A percentile compares a stretch with the other conserved stretches of the same genome.
These are phyloP conservation scores for Drosophila flavopinicola DNA, from an alignment of 2,888 invertebrate genomes.

Conservation along the genomic window DNA sequence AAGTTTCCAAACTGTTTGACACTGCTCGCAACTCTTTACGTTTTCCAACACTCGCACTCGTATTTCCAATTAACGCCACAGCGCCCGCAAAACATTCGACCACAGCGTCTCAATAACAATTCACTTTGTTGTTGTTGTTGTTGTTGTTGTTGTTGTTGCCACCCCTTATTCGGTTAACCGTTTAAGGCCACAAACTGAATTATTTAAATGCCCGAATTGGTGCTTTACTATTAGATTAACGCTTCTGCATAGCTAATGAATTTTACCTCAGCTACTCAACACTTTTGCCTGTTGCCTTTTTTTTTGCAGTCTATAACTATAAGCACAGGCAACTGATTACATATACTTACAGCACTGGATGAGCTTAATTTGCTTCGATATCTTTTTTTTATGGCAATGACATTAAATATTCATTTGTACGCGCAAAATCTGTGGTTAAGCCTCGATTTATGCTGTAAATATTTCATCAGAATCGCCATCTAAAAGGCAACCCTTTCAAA, in stretches of 20 bases:
- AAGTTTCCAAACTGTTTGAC: not conserved
- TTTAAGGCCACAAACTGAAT: slow-evolving; percentile 23
- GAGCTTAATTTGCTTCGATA: slow-evolving; percentile 6
- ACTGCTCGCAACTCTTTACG: not conserved
- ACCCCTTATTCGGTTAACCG: not conserved
- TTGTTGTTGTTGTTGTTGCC: not conserved
- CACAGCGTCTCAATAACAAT: slow-evolving; percentile 52
- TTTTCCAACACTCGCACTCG: not conserved
- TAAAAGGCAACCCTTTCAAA: slow-evolving; percentile 10
- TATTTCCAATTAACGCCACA: slow-evolving; percentile 49
- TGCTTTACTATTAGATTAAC: slow-evolving; percentile 35
- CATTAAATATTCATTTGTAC: slow-evolving; percentile 52
- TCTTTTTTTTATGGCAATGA: slow-evolving; percentile 2
- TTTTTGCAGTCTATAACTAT: slow-evolving; percentile 1
- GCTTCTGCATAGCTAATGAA: slow-evolving; percentile 23
- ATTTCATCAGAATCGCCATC: not conserved
- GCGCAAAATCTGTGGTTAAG: slow-evolving; percentile 38
- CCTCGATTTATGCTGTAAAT: slow-evolving; percentile 39
- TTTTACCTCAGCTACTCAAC: slow-evolving; percentile 10
- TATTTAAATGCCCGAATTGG: slow-evolving; percentile 44
- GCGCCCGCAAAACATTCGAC: slow-evolving; percentile 34
- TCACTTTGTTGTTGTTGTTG: slow-evolving; percentile 8
- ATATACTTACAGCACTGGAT: slow-evolving; percentile 8
- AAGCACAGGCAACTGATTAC: not conserved
- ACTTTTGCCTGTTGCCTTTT: not conserved